These are phyloP conservation scores for Heliconius charithonia DNA, from an alignment of 2,888 invertebrate genomes.

Conservation along the genomic window DNA sequence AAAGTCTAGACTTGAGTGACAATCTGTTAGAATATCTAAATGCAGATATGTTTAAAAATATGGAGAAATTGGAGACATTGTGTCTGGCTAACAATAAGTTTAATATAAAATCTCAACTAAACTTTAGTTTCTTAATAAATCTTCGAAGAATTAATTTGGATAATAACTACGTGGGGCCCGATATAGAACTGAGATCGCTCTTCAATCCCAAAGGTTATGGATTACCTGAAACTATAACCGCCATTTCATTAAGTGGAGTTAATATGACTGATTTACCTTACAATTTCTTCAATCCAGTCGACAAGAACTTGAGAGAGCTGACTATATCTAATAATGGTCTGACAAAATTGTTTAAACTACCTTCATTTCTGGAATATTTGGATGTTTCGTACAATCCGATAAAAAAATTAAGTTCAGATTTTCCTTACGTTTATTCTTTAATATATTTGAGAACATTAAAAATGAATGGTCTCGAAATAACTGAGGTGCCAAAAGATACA, in stretches of 20 bases:
- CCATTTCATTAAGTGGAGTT: conserved; percentile 62
- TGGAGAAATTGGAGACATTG: conserved; percentile 66
- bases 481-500: conserved; percentile 77
- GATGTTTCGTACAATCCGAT: conserved; percentile 86
- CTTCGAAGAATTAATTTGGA: conserved; percentile 71
- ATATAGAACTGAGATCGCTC: conserved; percentile 58
- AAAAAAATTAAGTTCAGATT: conserved; percentile 58
- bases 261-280: conserved; percentile 59
- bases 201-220: conserved; percentile 62
- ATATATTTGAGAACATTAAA: conserved; percentile 71
- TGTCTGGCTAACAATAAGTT: conserved; percentile 73
- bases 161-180: conserved; percentile 67
- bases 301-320: conserved; percentile 68
- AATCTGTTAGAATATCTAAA: conserved; percentile 66
- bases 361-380: conserved; percentile 79
- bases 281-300: conserved; percentile 66
- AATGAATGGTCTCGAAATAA: conserved; percentile 83
- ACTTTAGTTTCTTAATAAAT: conserved; percentile 65
- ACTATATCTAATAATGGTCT: conserved; percentile 81
- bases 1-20: conserved; percentile 66
- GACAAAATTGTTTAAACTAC: conserved; percentile 78
- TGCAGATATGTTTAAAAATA: conserved; percentile 61
- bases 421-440: background rate
- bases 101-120: conserved; percentile 60
- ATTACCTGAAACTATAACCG: conserved; percentile 49